A percentile compares a stretch with the other conserved stretches of the same genome.
Evolutionary conservation across 2,113 vertebrate species (phyloP).

Genomic region (Gnathonemus echidnorhynchus): DNA sequence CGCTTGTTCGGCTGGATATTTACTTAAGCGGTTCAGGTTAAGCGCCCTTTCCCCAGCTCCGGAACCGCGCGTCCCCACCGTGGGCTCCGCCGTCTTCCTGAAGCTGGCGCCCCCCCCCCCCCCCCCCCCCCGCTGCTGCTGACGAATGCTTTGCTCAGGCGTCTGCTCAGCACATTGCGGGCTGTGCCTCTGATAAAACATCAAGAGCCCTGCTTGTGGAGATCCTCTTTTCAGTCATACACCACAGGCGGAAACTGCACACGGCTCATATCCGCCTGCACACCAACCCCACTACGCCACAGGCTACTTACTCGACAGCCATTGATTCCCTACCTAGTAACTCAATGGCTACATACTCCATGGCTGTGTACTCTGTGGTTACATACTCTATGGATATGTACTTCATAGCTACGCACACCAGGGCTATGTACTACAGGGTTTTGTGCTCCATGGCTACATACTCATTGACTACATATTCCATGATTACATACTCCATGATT

Average conservation of each 20-base stretch:
- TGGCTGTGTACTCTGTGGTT: neutral
- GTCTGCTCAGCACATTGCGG: neutral
- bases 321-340: neutral
- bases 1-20: neutral
- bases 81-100: neutral
- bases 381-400: neutral
- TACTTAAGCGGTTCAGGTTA: neutral
- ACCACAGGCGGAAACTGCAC: neutral
- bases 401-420: neutral
- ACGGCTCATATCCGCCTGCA: neutral
- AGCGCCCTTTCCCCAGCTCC: neutral
- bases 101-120: too few relatives aligned
- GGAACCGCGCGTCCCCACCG: neutral
- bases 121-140: neutral
- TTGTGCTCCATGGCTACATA: neutral
- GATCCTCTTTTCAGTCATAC: neutral
- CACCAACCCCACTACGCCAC: neutral
- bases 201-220: conserved; percentile 6
- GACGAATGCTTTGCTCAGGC: conserved; percentile 1
- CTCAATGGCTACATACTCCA: neutral
- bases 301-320: neutral
- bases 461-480: neutral
- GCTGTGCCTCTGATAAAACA: conserved; percentile 2
- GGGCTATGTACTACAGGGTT: neutral
- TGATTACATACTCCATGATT: neutral